Base-by-base conservation (phyloP, 64 coral and sea anemone species). In the Dendronephthya gigantea region DNA sequence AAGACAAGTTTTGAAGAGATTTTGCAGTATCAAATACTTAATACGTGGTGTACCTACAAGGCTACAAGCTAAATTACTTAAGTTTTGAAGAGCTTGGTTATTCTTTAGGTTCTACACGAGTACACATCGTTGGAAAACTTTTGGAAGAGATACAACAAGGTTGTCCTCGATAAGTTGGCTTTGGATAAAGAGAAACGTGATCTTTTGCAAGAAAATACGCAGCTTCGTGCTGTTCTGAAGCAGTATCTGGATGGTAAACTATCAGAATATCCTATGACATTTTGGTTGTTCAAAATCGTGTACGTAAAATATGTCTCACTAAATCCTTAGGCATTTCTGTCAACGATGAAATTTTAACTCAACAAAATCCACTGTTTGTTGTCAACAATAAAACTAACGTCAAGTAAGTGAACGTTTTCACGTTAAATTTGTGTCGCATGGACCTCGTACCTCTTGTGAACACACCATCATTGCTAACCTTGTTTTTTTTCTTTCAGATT, bases 301-400 rank as follows among this genome's bases (percentile, higher is more conserved):
- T n/a, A n/a, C n/a, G n/a, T n/a, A n/a, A n/a, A n/a, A n/a, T n/a
- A n/a, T n/a, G n/a, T n/a, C n/a, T n/a, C n/a, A n/a, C n/a, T n/a
- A n/a, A n/a, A n/a, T n/a, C n/a, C 90, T 81, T 69, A 97, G 94
- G 94, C 69, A 97, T 97, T 88, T 98, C 92, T 8, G 95, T 98
- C 25, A 98, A 98, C 43, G 95, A 98, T 82, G 95, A 98, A 74
- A 98, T 98, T 16, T 69, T 98, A 29, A 98, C 89, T 75, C 88
- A 84, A 37, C 88, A 93, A 48, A 98, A 98, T 65, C 95, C 95
- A 35, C 89, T 98, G 33, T 98, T 98, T 85, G 93, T 98, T 50
- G 95, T 98, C 50, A 98, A 98, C 47, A 98, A 91, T 72, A 98
- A 98, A 85, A 98, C 95, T 17, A 98, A 98, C 39, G 95, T 98